Percentiles rank a stretch among this genome's conserved stretches.
phyloP scores from a whole-genome alignment of 2,113 vertebrate genomes.

The Cololabis saira region DNA sequence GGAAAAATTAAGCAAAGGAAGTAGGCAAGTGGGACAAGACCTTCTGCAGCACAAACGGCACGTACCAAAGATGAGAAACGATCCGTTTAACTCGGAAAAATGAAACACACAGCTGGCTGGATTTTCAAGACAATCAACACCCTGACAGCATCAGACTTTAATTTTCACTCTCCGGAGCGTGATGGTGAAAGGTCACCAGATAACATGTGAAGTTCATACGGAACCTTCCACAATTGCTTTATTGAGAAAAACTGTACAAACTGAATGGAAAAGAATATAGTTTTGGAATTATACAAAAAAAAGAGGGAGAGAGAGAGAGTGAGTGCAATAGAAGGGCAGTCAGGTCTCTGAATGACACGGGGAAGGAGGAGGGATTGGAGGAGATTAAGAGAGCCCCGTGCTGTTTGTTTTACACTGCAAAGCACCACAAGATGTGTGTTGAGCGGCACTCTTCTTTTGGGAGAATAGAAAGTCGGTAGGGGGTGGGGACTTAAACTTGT shows the following conservation, averaged over 20 bases:
- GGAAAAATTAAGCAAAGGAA: constrained; percentile 5
- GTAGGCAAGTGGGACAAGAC: constrained; percentile 11
- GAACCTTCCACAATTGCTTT: constrained; percentile 30
- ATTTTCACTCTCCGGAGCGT: constrained; percentile 24
- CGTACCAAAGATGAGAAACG: neutral
- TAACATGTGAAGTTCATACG: constrained; percentile 47
- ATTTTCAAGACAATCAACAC: constrained; percentile 3
- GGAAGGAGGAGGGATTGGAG: constrained; percentile 71
- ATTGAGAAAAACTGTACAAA: constrained; percentile 41
- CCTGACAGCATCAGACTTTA: neutral
- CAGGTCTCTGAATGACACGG: constrained; percentile 66
- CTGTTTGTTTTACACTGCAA: constrained; percentile 65
- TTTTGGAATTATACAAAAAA: constrained; percentile 16
- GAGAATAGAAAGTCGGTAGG: constrained; percentile 43
- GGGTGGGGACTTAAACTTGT: constrained; percentile 53
- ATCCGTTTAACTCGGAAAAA: neutral
- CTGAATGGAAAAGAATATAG: constrained; percentile 39
- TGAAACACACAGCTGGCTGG: neutral
- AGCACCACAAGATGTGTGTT: constrained; percentile 69
- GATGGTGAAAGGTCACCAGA: constrained; percentile 35
- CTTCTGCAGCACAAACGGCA: neutral
- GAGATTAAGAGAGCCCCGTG: constrained; percentile 76
- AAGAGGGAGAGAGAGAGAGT: too few relatives aligned
- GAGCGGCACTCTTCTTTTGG: constrained; percentile 64
- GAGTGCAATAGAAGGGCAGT: constrained; percentile 37